Evolutionary conservation across 1,140 invertebrate species (phyloP).

Genomic region (Eulimnadia texana): DNA sequence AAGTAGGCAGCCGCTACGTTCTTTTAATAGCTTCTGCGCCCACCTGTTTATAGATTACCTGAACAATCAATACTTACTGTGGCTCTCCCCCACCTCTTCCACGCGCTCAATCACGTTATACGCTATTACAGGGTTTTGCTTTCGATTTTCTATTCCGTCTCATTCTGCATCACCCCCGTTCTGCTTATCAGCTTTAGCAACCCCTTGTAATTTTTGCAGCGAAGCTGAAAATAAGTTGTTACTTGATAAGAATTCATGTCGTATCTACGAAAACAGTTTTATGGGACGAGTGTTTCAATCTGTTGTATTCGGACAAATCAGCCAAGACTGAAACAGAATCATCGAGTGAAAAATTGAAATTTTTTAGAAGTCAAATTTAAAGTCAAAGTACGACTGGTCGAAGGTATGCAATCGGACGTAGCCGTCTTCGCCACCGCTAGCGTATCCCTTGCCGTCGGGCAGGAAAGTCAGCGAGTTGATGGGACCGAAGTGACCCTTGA

Average conservation of each 20-base stretch:
- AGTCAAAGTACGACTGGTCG: slow-evolving; percentile 92
- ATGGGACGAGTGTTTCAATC: too few species aligned
- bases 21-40: not conserved
- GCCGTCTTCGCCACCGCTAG: slow-evolving; percentile 96
- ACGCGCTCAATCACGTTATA: not conserved
- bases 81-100: too few species aligned
- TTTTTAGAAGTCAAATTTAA: slow-evolving; percentile 75
- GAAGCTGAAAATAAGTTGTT: too few species aligned
- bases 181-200: too few species aligned
- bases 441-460: slow-evolving; percentile 93
- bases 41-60: not conserved
- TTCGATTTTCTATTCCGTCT: not conserved
- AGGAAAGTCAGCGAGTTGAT: slow-evolving; percentile 98
- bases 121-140: not conserved
- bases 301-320: too few species aligned
- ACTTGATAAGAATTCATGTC: too few species aligned
- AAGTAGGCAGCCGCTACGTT: not conserved
- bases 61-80: not conserved
- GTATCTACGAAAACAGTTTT: too few species aligned
- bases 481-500: slow-evolving; percentile 99
- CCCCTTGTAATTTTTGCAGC: too few species aligned
- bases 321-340: not conserved
- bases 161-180: too few species aligned
- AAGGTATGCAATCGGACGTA: slow-evolving; percentile 92
- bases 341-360: not conserved